Percentiles rank a stretch among this genome's conserved stretches.
Evolutionary conservation across 2,888 invertebrate species (phyloP).

Genomic region (Colletes collaris): DNA sequence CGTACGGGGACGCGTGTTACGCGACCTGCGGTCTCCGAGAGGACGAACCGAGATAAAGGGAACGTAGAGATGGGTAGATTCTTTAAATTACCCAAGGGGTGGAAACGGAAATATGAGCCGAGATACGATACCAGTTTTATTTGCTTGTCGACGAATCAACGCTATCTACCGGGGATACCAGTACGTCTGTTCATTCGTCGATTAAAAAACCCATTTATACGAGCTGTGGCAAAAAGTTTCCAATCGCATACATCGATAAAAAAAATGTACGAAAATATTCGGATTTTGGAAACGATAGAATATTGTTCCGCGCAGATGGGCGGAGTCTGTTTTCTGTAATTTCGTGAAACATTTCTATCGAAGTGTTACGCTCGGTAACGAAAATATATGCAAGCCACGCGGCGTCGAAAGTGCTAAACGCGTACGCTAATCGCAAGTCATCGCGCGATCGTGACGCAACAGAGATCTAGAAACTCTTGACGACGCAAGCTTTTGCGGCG

Average conservation of each 20-base stretch:
- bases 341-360: no score
- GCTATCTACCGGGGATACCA: not conserved
- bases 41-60: not conserved
- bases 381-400: no score
- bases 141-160: slow-evolving; percentile 38
- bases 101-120: slow-evolving; percentile 12
- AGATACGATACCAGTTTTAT: slow-evolving; percentile 49
- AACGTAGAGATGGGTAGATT: not conserved
- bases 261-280: no score
- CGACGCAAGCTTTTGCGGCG: slow-evolving; percentile 6
- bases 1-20: slow-evolving; percentile 27
- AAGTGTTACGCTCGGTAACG: no score
- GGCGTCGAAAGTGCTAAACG: no score
- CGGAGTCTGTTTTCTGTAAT: no score
- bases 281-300: no score
- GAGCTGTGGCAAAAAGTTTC: no score
- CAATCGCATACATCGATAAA: no score
- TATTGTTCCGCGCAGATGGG: no score
- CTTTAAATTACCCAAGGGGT: slow-evolving; percentile 33
- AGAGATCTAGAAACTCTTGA: not conserved
- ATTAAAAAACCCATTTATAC: slow-evolving; percentile 3
- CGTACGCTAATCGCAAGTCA: slow-evolving; percentile 2
- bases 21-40: not conserved
- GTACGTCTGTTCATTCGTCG: slow-evolving; percentile 1
- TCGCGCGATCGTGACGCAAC: not conserved